Evolutionary conservation across 2,888 invertebrate genomes (phyloP), one percentile per base, ranked within the genome.

Genomic region (Philaethria dido): DNA sequence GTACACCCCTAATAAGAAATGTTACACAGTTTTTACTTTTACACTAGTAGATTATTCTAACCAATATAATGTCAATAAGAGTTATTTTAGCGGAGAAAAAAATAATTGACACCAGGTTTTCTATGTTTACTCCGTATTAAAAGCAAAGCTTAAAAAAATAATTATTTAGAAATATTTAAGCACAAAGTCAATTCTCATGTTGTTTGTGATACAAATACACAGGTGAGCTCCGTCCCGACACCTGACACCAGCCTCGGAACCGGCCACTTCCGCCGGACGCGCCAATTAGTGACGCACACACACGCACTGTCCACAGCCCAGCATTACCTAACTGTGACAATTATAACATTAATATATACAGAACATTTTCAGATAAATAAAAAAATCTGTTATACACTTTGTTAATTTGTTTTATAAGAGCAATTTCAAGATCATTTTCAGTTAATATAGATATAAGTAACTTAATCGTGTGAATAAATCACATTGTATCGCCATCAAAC

Each of bases 211-310:
- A 66, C 66, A 67, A 68, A 70, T 44, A 65, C 85, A 88, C 89
- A 90, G 87, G 89, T 88, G 88, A 80, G 74, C 79, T 70, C 57
- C 64, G 72, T 65, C 47, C 73, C 82, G 86, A 88, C 92, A 92
- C 89, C 90, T 89, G 91, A 91, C 89, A 85, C 89, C 81, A 76
- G 78, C 80, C 80, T 86, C 87, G 89, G 89, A 89, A 89, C 88
- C 85, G 89, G 86, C 90, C 91, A 84, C 92, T 92, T 93, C 92
- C 92, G 91, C 81, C 90, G 92, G 92, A 92, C 84, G 85, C 76
- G 78, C 80, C 91, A 89, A 92, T 93, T 93, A 93, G 89, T 83
- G 84, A 85, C 89, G 87, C 89, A 86, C 87, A 85, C 81, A 79
- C 80, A 76, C 75, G 78, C 78, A 76, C 76, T 42, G 64, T 13